phyloP scores from a whole-genome alignment of 1,140 invertebrate species.

The Tetramorium simillimum region DNA sequence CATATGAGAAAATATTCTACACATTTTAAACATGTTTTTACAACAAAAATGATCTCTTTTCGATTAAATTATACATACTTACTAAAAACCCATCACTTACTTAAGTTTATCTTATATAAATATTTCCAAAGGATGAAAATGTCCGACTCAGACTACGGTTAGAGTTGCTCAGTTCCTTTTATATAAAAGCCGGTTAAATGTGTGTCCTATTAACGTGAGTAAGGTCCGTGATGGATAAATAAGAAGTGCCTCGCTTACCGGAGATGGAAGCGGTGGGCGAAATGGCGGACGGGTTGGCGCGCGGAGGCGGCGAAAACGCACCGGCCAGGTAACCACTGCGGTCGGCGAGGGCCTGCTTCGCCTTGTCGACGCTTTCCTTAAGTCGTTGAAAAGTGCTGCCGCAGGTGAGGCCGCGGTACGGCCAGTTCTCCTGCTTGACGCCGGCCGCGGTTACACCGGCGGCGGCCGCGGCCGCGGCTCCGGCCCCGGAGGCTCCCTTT shows the following conservation, averaged over 20 bases:
- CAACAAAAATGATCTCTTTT: neutral
- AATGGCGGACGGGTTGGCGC: conserved; percentile 82
- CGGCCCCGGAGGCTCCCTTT: conserved; percentile 87
- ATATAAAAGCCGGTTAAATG: neutral
- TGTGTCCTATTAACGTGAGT: neutral
- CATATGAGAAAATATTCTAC: neutral
- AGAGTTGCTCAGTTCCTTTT: neutral
- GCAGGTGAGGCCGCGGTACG: conserved; percentile 83
- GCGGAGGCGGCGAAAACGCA: conserved; percentile 84
- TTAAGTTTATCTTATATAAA: neutral
- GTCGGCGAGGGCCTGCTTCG: conserved; percentile 92
- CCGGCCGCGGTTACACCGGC: conserved; percentile 77
- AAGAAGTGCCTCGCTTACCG: conserved; percentile 76
- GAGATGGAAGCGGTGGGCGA: conserved; percentile 82
- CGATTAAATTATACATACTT: neutral
- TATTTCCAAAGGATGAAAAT: neutral
- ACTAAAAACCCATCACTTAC: neutral
- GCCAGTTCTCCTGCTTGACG: conserved; percentile 86
- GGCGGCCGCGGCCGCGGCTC: conserved; percentile 80
- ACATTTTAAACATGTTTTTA: neutral
- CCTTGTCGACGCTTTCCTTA: conserved; percentile 95
- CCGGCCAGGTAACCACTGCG: conserved; percentile 84
- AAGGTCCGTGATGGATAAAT: neutral
- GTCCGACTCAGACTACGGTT: neutral
- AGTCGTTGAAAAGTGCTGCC: conserved; percentile 92